Conservation (phyloP, 1,140 invertebrate species). For the Danaus plexippus region DNA sequence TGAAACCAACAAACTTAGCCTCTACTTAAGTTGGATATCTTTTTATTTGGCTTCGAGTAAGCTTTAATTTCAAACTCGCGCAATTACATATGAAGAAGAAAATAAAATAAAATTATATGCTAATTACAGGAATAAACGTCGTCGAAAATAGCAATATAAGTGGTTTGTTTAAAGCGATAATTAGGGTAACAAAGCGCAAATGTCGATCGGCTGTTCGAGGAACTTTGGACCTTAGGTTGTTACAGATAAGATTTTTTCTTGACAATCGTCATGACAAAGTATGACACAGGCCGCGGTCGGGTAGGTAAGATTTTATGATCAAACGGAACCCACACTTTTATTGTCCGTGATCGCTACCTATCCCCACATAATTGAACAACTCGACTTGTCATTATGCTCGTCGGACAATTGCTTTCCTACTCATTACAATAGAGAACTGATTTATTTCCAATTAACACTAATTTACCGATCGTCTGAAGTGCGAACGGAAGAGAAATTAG, state of each 20-base stretch:
- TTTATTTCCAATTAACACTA: too few species aligned
- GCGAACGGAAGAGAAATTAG: too few species aligned
- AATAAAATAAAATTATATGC: too few species aligned
- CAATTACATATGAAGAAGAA: too few species aligned
- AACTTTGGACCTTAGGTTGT: conserved; percentile 35
- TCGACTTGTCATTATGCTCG: conserved; percentile 60
- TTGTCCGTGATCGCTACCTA: conserved; percentile 66
- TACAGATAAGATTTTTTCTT: conserved; percentile 20
- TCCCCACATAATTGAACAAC: conserved; percentile 66
- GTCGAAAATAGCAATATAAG: conserved; percentile 11
- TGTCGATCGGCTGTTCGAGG: conserved; percentile 4
- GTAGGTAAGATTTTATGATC: conserved; percentile 63
- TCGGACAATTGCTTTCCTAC: conserved; percentile 47
- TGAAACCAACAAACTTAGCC: too few species aligned
- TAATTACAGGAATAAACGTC: too few species aligned
- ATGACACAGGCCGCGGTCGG: conserved; percentile 45
- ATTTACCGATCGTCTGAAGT: too few species aligned
- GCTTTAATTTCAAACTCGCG: not conserved
- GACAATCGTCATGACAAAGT: conserved; percentile 25
- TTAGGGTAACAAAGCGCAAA: conserved; percentile 15
- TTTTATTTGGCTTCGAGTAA: too few species aligned
- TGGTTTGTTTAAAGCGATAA: conserved; percentile 20
- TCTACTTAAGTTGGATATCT: too few species aligned
- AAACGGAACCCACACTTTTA: conserved; percentile 65
- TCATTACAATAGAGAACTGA: not conserved